Base-by-base conservation (phyloP, 2,888 invertebrate genomes). In the Eristalis intricaria region DNA sequence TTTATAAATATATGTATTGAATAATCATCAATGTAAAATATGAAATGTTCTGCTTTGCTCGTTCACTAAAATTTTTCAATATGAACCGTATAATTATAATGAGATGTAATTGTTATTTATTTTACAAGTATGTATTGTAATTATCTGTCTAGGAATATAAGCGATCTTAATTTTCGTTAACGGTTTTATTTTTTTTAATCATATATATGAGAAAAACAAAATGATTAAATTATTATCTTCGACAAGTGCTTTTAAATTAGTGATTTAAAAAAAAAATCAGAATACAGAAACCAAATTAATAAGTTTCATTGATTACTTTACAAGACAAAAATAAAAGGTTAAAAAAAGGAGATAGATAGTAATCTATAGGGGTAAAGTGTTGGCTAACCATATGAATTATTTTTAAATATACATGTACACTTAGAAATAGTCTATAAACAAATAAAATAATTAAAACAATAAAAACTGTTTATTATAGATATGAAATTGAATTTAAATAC, bases 241-340 rank as follows among this genome's bases (percentile, higher is more conserved):
- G 73, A 79, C 79, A 87, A 87, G 87, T 87, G 87, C 87, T 87
- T 87, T 84, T 87, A 83, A 76, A 87, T 87, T 84, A 87, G 87
- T 80, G 73, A 84, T 87, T 80, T 76, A 83, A 26, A 63, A 60
- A 43, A 56, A n/a, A 43, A 78, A 73, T 13, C 63, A 58, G 68
- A 61, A 22, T 35, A 50, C 13, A 50, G 15, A 64, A 40, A 66
- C 40, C 35, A 43, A 65, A 65, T n/a, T 79, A 65, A 23, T 73
- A 35, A 68, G 71, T 80, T 79, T 65, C 56, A 15, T 77, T 63
- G 69, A 35, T 64, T 64, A 70, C 68, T 73, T 80, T 74, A 73
- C 70, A 79, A 71, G 29, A 11, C 26, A 65, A 50, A 32, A 63
- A n/a, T 4, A 4, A 43, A 4, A 1, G 4, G 15, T 32, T 32